Conservation (phyloP, 2,888 invertebrate genomes). For the Ametastegia equiseti region DNA sequence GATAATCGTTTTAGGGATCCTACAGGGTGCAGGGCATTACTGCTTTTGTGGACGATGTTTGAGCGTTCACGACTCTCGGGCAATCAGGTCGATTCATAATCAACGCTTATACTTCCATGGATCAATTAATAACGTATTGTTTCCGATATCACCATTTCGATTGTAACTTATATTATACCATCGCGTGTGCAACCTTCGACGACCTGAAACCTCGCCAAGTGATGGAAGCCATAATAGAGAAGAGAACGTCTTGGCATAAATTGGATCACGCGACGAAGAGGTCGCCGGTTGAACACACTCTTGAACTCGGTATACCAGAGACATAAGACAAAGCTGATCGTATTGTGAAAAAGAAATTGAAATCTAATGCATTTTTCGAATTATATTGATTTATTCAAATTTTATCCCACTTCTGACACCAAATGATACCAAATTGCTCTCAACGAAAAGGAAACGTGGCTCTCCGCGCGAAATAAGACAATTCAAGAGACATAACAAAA, state of each 20-base stretch:
- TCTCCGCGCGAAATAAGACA: too few species aligned
- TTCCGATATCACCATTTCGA: constrained; percentile 1
- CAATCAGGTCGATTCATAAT: constrained; percentile 73
- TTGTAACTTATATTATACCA: background rate
- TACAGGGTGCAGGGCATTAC: constrained; percentile 69
- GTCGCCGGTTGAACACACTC: constrained; percentile 3
- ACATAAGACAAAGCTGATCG: background rate
- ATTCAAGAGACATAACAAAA: too few species aligned
- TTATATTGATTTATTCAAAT: too few species aligned
- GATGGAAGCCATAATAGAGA: constrained; percentile 38
- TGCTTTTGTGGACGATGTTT: constrained; percentile 72
- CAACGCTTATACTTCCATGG: constrained; percentile 58
- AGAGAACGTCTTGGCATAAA: constrained; percentile 42
- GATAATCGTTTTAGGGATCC: constrained; percentile 73
- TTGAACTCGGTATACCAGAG: background rate
- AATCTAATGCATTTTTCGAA: too few species aligned
- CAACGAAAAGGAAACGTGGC: too few species aligned
- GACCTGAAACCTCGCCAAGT: constrained; percentile 47
- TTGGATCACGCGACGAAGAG: constrained; percentile 43
- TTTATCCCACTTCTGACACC: too few species aligned
- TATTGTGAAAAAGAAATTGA: too few species aligned
- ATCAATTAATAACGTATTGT: constrained; percentile 45
- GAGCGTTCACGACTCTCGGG: constrained; percentile 70
- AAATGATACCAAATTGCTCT: too few species aligned
- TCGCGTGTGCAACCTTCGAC: constrained; percentile 22